Conservation (phyloP, 2,888 invertebrate genomes). For the Steinernema scapterisci region DNA sequence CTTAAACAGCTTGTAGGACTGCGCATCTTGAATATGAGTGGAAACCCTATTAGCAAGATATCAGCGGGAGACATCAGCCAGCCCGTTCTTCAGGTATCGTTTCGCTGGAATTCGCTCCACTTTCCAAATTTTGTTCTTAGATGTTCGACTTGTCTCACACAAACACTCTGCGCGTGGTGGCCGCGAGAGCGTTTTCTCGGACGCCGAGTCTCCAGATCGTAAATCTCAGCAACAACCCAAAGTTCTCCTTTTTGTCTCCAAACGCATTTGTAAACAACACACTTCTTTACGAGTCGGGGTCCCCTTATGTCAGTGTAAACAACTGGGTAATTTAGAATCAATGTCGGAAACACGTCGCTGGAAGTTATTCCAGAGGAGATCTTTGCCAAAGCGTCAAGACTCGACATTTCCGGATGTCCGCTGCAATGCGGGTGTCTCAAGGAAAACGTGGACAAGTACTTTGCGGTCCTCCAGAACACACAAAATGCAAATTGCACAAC, state of each 20-base stretch:
- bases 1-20: slow-evolving; percentile 48
- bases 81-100: slow-evolving; percentile 44
- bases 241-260: slow-evolving; percentile 48
- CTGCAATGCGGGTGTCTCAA: slow-evolving; percentile 42
- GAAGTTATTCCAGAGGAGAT: slow-evolving; percentile 23
- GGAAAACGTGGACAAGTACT: neutral
- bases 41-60: slow-evolving; percentile 45
- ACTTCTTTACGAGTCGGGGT: slow-evolving; percentile 44
- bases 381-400: slow-evolving; percentile 31
- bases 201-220: slow-evolving; percentile 47
- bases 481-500: slow-evolving; percentile 7
- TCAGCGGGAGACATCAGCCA: slow-evolving; percentile 41
- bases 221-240: slow-evolving; percentile 43
- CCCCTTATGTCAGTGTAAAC: too few species aligned
- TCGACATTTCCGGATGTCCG: slow-evolving; percentile 44
- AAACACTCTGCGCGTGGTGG: slow-evolving; percentile 43
- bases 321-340: slow-evolving; percentile 38
- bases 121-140: slow-evolving; percentile 41
- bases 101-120: neutral
- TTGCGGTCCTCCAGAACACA: neutral
- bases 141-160: slow-evolving; percentile 46
- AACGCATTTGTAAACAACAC: slow-evolving; percentile 48
- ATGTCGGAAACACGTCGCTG: slow-evolving; percentile 43
- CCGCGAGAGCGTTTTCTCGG: slow-evolving; percentile 46
- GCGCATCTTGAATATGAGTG: slow-evolving; percentile 47